Evolutionary conservation across 2,888 invertebrate genomes (phyloP), one percentile per base, ranked within the genome.

Genomic region (Seira musarum): DNA sequence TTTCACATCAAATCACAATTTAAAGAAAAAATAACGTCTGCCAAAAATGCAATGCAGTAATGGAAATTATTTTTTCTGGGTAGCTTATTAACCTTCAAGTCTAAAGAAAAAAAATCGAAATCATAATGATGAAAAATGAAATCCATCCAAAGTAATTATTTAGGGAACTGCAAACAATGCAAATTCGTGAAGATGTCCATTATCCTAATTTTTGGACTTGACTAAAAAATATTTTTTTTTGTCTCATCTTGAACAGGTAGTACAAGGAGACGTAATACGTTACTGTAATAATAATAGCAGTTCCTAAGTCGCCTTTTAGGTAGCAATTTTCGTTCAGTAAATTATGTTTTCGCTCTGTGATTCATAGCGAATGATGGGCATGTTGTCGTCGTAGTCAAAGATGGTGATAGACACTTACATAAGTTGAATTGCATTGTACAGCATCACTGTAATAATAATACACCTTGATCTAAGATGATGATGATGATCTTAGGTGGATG

Each of bases 401-500:
- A n/a, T 17, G 3, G 53, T 53, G 17, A 53, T 53, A 17, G 53
- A 53, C 53, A 13, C 53, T 53, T 53, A 53, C 53, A 53, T 53
- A 53, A 53, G 17, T 53, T 53, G 53, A 13, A 53, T 17, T 17
- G 53, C 8, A 30, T 30, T 30, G 30, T 30, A 30, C 30, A 30
- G 30, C 30, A 30, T 2, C 30, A 17, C 53, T 40, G 17, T 17
- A 67, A 68, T 68, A 67, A 68, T 68, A 49, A 57, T 53, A 68
- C 57, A 57, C 57, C 68, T 68, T 68, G 67, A 67, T 21, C 8
- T 1, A 64, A 25, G 22, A 61, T n/a, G 64, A 64, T n/a, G 64
- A 64, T 46, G 67, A 67, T 67, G 67, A 67, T 53, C 13, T 53
- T 53, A 53, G 46, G 67, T 21, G 13, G 67, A 67, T 67, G 67